A percentile compares a stretch with the other conserved stretches of the same genome.
Conservation (phyloP, 2,888 invertebrate species). For the Ommatoiulus sabulosus region DNA sequence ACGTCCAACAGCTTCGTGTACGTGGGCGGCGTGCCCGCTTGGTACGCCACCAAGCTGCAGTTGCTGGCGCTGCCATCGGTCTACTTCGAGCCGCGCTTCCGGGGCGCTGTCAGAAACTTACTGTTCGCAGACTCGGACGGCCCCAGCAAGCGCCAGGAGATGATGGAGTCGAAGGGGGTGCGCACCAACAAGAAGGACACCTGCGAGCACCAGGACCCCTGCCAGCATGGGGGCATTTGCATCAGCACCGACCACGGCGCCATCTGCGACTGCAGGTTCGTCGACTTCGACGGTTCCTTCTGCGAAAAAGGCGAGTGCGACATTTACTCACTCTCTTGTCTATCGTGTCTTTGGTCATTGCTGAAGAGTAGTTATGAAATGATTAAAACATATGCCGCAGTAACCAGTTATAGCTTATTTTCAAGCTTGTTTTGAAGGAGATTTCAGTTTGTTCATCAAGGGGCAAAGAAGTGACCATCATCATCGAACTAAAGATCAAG, state of each 20-base stretch:
- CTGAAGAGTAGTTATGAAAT: no score
- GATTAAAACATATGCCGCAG: no score
- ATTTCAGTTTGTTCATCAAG: no score
- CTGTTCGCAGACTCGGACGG: slow-evolving; percentile 81
- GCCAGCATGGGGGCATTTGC: slow-evolving; percentile 94
- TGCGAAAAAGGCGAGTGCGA: slow-evolving; percentile 83
- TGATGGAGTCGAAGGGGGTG: slow-evolving; percentile 76
- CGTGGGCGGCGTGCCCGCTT: slow-evolving; percentile 95
- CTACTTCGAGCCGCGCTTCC: slow-evolving; percentile 91
- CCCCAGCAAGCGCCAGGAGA: slow-evolving; percentile 84
- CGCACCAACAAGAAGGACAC: slow-evolving; percentile 62
- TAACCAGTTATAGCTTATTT: no score
- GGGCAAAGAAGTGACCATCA: no score
- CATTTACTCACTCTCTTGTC: not conserved
- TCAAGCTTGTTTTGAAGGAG: no score
- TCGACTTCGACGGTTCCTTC: slow-evolving; percentile 92
- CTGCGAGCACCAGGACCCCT: slow-evolving; percentile 86
- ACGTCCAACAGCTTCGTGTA: slow-evolving; percentile 92
- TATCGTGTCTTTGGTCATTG: no score
- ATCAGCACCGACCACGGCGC: slow-evolving; percentile 95
- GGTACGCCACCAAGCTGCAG: slow-evolving; percentile 88
- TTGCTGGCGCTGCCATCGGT: slow-evolving; percentile 88
- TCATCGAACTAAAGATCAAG: no score
- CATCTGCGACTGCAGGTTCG: slow-evolving; percentile 92
- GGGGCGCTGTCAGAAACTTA: slow-evolving; percentile 90